A percentile compares a stretch with the other conserved stretches of the same genome.
Evolutionary conservation across 1,140 invertebrate species (phyloP).

Genomic region (Drosophila bipectinata): DNA sequence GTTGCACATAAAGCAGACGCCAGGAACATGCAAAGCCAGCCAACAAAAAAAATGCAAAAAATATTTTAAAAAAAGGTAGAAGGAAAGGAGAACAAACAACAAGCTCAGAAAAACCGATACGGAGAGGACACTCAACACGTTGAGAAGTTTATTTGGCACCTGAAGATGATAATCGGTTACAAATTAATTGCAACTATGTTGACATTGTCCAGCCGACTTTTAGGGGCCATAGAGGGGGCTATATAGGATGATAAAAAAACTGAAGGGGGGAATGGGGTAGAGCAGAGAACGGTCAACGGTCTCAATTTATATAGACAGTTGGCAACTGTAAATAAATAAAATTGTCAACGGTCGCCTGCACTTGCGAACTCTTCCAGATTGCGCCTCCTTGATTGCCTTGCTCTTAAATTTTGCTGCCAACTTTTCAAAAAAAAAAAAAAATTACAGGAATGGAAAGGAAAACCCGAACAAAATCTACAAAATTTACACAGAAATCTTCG

Average conservation of each 20-base stretch:
- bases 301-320: conserved; percentile 81
- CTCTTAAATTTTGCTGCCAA: conserved; percentile 82
- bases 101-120: conserved; percentile 47
- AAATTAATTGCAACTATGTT: conserved; percentile 84
- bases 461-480: conserved; percentile 60
- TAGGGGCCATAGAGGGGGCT: not conserved
- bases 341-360: conserved; percentile 73
- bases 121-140: conserved; percentile 71
- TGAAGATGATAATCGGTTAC: conserved; percentile 84
- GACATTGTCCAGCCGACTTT: conserved; percentile 61
- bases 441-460: conserved; percentile 3
- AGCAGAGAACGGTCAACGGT: conserved; percentile 32
- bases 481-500: conserved; percentile 79
- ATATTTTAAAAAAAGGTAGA: conserved; percentile 10
- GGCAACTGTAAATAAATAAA: conserved; percentile 82
- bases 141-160: conserved; percentile 84
- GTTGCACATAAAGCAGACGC: conserved; percentile 81
- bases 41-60: conserved; percentile 7
- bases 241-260: not conserved
- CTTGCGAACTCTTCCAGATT: conserved; percentile 72
- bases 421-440: conserved; percentile 59
- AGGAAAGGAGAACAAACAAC: conserved; percentile 54
- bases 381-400: conserved; percentile 76
- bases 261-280: not conserved
- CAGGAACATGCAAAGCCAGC: conserved; percentile 58